These are phyloP conservation scores for Drosophila nigrodunni DNA, from an alignment of 1,140 invertebrate genomes.

Conservation along the genomic window DNA sequence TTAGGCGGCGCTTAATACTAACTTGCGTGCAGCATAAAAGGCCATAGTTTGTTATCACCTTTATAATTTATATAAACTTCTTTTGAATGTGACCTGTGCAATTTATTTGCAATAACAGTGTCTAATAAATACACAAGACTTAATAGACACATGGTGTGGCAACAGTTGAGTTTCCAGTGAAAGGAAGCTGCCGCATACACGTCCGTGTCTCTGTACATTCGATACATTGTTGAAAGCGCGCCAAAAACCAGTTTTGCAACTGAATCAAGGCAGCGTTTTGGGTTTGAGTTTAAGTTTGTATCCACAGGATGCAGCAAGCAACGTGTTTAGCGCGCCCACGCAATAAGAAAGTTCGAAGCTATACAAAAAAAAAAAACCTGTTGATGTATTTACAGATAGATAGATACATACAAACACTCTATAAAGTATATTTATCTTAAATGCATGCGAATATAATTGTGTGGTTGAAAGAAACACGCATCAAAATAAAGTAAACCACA, in stretches of 20 bases:
- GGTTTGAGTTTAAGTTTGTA: conserved; percentile 13
- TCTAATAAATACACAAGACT: conserved; percentile 1
- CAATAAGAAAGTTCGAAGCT: conserved; percentile 44
- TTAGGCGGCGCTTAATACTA: too few relatives aligned
- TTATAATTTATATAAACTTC: background rate
- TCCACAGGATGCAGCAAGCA: conserved; percentile 55
- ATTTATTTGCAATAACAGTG: background rate
- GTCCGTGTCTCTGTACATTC: background rate
- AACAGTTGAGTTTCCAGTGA: conserved; percentile 37
- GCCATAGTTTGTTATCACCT: background rate
- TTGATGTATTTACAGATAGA: conserved; percentile 27
- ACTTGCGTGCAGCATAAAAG: too few relatives aligned
- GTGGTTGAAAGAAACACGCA: conserved; percentile 8
- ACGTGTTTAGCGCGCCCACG: conserved; percentile 49
- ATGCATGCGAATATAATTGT: too few relatives aligned
- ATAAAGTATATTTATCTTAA: background rate
- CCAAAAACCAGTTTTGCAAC: conserved; percentile 71
- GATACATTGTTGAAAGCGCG: conserved; percentile 56
- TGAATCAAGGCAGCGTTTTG: conserved; percentile 10
- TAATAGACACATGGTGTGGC: conserved; percentile 9
- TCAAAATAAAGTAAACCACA: conserved; percentile 23
- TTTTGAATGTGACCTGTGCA: too few relatives aligned
- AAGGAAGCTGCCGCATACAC: conserved; percentile 31
- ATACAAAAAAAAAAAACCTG: conserved; percentile 35
- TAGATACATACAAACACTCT: conserved; percentile 2